These are phyloP conservation scores for Trachelus tabidus DNA, from an alignment of 2,888 invertebrate genomes.

Conservation along the genomic window DNA sequence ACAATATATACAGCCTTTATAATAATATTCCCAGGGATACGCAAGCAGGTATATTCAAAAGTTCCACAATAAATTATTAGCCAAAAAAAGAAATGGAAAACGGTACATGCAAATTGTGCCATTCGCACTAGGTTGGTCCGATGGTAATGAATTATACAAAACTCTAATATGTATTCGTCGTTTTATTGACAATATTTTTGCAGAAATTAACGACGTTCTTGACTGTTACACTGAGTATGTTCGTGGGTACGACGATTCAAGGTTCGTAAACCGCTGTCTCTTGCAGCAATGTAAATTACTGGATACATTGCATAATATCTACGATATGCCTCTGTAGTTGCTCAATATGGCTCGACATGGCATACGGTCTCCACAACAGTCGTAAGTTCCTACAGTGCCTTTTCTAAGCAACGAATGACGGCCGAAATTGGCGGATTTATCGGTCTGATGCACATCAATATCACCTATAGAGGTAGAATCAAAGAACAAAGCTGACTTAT, in stretches of 20 bases:
- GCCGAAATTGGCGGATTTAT: slow-evolving; percentile 93
- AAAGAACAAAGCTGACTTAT: background rate
- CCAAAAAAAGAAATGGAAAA: background rate
- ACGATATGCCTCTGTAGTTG: slow-evolving; percentile 71
- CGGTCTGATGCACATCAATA: slow-evolving; percentile 94
- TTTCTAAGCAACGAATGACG: slow-evolving; percentile 86
- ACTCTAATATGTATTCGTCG: background rate
- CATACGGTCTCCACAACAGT: slow-evolving; percentile 88
- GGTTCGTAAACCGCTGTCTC: slow-evolving; percentile 72
- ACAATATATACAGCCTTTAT: slow-evolving; percentile 95
- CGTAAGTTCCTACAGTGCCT: slow-evolving; percentile 89
- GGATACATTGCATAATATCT: slow-evolving; percentile 9
- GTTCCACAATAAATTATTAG: background rate
- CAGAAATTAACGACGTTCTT: slow-evolving; percentile 94
- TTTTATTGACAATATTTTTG: slow-evolving; percentile 58
- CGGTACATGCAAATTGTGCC: background rate
- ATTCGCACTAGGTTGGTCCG: background rate
- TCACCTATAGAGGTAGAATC: slow-evolving; percentile 86
- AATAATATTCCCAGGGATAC: slow-evolving; percentile 94
- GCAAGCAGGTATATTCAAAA: slow-evolving; percentile 81
- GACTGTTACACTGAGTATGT: slow-evolving; percentile 90
- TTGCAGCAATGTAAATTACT: slow-evolving; percentile 6
- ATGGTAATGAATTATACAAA: background rate
- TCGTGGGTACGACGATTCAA: slow-evolving; percentile 92
- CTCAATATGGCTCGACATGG: slow-evolving; percentile 92